Percentiles rank a stretch among this genome's conserved stretches.
phyloP scores from a whole-genome alignment of 1,140 invertebrate genomes.

The Drosophila asahinai region DNA sequence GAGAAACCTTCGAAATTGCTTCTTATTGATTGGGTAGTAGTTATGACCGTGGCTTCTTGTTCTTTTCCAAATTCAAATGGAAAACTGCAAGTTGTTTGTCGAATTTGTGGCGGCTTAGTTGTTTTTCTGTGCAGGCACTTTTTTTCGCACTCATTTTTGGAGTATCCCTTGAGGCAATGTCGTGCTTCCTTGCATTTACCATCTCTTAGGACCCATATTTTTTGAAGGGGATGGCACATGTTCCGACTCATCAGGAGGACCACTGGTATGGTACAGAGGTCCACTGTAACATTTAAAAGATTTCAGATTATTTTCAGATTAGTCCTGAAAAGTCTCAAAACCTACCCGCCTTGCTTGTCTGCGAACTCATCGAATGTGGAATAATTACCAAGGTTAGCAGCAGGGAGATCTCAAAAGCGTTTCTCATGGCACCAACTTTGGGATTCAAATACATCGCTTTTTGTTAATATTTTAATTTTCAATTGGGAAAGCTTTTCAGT shows the following conservation, averaged over 20 bases:
- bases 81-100: neutral
- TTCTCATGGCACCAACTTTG: neutral
- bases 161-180: conserved; percentile 29
- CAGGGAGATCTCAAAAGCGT: neutral
- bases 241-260: neutral
- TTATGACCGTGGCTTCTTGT: neutral
- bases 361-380: accelerated
- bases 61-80: neutral
- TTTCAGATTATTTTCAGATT: neutral
- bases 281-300: neutral
- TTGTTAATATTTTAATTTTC: neutral
- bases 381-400: neutral
- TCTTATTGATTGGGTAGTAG: too few species aligned
- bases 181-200: conserved; percentile 22
- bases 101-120: neutral
- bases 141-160: conserved; percentile 7
- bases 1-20: too few species aligned
- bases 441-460: neutral
- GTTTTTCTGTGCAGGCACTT: neutral
- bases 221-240: conserved; percentile 26
- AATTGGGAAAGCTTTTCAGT: neutral
- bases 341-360: neutral
- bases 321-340: neutral
- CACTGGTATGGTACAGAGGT: conserved; percentile 13
- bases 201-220: conserved; percentile 20